Conservation (phyloP, 1,140 invertebrate species). For the Frieseomelitta varia region DNA sequence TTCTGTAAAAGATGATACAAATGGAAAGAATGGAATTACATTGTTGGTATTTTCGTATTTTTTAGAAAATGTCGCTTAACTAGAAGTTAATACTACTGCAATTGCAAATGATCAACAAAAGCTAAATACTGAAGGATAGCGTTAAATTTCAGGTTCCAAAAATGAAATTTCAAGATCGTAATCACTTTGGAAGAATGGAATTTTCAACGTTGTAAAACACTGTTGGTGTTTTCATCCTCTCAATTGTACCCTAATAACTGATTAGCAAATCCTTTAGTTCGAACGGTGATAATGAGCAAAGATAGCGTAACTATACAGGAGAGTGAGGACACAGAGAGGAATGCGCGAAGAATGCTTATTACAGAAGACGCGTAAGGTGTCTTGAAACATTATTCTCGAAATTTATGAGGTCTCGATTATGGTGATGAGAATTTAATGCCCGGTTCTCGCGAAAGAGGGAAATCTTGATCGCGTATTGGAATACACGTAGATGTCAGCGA, state of each 20-base stretch:
- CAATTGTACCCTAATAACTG: slow-evolving; percentile 6
- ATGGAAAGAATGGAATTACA: no score
- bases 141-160: no score
- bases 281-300: slow-evolving; percentile 2
- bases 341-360: neutral
- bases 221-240: neutral
- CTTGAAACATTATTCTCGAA: neutral
- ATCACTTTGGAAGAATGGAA: no score
- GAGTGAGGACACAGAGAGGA: neutral
- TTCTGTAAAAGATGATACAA: no score
- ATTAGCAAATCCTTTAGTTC: slow-evolving; percentile 12
- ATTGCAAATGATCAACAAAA: no score
- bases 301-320: neutral
- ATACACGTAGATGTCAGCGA: neutral
- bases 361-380: neutral
- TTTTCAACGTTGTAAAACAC: neutral
- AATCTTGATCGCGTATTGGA: no score
- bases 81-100: no score
- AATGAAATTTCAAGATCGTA: no score
- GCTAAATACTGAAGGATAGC: no score
- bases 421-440: neutral
- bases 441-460: neutral
- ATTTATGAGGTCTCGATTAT: neutral
- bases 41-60: no score
- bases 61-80: no score